phyloP scores from a whole-genome alignment of 2,797 vertebrate genomes.

The Denticeps clupeoides region DNA sequence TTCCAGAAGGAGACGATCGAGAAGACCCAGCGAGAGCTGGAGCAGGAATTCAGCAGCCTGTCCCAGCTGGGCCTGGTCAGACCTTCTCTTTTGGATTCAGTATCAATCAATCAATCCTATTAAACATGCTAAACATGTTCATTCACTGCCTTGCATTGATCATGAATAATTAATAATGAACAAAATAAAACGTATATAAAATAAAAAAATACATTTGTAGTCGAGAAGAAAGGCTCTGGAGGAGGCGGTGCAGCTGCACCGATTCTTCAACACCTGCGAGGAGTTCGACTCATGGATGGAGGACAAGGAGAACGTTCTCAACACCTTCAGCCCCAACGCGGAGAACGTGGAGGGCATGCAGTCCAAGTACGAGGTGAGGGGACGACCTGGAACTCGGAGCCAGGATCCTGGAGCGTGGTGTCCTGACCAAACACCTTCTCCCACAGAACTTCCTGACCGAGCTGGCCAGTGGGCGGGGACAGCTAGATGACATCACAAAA shows the following conservation, averaged over 20 bases:
- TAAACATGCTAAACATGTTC: no score
- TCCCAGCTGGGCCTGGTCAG: conserved; percentile 21
- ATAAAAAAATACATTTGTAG: conserved; percentile 39
- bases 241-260: conserved; percentile 64
- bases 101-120: no score
- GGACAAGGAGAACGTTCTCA: conserved; percentile 69
- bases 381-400: no score
- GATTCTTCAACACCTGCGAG: conserved; percentile 65
- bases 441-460: conserved; percentile 67
- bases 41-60: conserved; percentile 50
- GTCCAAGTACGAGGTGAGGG: conserved; percentile 79
- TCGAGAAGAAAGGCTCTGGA: conserved; percentile 59
- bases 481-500: conserved; percentile 58
- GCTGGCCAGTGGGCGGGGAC: conserved; percentile 66
- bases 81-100: no score
- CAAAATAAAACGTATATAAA: no score
- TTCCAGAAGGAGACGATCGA: conserved; percentile 68
- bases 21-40: conserved; percentile 56
- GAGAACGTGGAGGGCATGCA: conserved; percentile 60
- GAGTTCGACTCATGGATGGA: conserved; percentile 82
- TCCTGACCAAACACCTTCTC: no score
- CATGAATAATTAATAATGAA: no score
- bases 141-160: no score
- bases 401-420: no score
- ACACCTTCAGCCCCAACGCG: conserved; percentile 52